phyloP scores from a whole-genome alignment of 2,797 vertebrate species.

The Nannoperca australis region DNA sequence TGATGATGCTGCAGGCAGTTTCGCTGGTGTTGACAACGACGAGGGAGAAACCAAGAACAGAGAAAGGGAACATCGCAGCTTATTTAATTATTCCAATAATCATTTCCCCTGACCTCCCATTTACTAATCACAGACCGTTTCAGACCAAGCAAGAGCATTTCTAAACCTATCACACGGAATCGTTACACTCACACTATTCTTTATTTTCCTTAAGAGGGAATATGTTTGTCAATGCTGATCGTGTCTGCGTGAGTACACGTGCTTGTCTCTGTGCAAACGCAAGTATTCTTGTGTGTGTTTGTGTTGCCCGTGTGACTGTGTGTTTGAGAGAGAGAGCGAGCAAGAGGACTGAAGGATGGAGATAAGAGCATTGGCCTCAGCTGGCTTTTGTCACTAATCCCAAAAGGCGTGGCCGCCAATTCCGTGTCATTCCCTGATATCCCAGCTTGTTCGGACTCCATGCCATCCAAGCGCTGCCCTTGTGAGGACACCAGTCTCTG shows the following conservation, averaged over 20 bases:
- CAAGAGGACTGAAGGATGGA: slow-evolving; percentile 73
- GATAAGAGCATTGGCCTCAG: slow-evolving; percentile 77
- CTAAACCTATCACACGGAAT: slow-evolving; percentile 31
- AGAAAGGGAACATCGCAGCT: slow-evolving; percentile 24
- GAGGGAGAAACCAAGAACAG: slow-evolving; percentile 45
- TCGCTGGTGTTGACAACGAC: slow-evolving; percentile 9
- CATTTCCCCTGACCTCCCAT: slow-evolving; percentile 43
- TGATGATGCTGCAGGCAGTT: slow-evolving; percentile 17
- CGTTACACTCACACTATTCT: slow-evolving; percentile 28
- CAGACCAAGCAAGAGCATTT: slow-evolving; percentile 11
- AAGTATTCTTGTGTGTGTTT: slow-evolving; percentile 24
- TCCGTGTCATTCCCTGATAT: slow-evolving; percentile 75
- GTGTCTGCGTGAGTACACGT: slow-evolving; percentile 29
- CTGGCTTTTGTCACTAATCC: slow-evolving; percentile 77
- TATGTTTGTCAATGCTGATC: slow-evolving; percentile 58
- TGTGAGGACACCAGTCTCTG: slow-evolving; percentile 71
- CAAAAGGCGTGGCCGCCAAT: slow-evolving; percentile 63
- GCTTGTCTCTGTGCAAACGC: slow-evolving; percentile 38
- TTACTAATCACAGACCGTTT: slow-evolving; percentile 12
- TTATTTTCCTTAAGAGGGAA: slow-evolving; percentile 48
- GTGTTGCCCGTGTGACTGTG: slow-evolving; percentile 16
- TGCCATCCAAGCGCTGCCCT: slow-evolving; percentile 65
- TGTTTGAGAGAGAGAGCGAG: slow-evolving; percentile 2
- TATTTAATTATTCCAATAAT: slow-evolving; percentile 56
- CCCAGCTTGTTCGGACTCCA: slow-evolving; percentile 59